Percentiles rank a stretch among this genome's conserved stretches.
These are phyloP conservation scores for Sarcophaga bullata DNA, from an alignment of 1,140 invertebrate species.

Conservation along the genomic window DNA sequence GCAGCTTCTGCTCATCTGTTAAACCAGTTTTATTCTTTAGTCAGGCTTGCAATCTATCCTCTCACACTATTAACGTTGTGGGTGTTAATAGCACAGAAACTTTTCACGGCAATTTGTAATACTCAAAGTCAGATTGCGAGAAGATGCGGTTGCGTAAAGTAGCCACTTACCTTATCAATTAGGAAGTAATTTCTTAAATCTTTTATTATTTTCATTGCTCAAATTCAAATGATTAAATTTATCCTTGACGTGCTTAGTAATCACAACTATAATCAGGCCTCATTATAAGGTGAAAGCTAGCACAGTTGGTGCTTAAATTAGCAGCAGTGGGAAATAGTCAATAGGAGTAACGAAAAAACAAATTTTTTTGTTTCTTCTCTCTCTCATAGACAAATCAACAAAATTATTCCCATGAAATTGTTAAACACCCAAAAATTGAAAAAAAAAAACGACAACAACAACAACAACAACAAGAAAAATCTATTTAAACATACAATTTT, in stretches of 20 bases:
- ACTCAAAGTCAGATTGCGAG: no score
- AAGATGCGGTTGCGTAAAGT: no score
- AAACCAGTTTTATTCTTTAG: no score
- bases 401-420: slow-evolving; percentile 15
- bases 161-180: no score
- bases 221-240: neutral
- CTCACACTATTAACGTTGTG: no score
- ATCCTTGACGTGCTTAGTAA: neutral
- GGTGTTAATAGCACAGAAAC: no score
- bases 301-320: neutral
- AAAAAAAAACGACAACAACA: slow-evolving; percentile 9
- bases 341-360: neutral
- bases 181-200: no score
- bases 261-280: neutral
- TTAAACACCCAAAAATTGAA: neutral
- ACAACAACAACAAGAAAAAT: neutral
- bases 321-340: neutral
- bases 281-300: neutral
- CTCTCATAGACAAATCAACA: neutral
- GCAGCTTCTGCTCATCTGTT: no score
- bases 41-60: no score
- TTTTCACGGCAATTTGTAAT: no score
- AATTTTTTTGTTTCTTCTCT: neutral
- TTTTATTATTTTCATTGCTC: no score
- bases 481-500: neutral